Base-by-base conservation (phyloP, 2,113 vertebrate species). In the Oxygymnocypris stewartii region DNA sequence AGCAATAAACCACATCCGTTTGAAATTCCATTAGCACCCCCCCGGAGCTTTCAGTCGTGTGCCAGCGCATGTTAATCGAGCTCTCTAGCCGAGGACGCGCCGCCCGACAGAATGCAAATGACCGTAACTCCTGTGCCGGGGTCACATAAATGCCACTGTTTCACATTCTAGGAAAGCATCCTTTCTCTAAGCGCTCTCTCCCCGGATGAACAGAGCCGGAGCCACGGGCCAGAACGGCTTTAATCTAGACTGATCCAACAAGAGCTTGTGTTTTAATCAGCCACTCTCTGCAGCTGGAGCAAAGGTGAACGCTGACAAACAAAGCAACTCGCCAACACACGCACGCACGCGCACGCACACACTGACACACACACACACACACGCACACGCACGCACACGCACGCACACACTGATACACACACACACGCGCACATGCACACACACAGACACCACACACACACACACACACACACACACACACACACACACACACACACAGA, bases 1-100 rank as follows among this genome's bases (percentile, higher is more conserved):
- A 87, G 88, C 88, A 88, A 87, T 89, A 90, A 90, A 90, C 82
- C 90, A 88, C 89, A 86, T 88, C 90, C 82, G 74, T 75, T 90
- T 91, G 87, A 90, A 90, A 90, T 90, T 89, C 89, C 88, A 91
- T 91, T 90, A 91, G 87, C 85, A 73, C 54, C 73, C 73, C 37
- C 37, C 12, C 67, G 69, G 47, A 61, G 20, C 57, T n/a, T 10
- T 61, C 20, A 1, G 2, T 61, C 8, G 89, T 86, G 88, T 71
- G 87, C 65, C 85, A 44, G 76, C 83, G 89, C 88, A 90, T 89
- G 84, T 89, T 86, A 88, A 91, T 89, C 47, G 86, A 84, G 37
- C 85, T 88, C 44, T 69, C 73, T 61, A 44, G 78, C 85, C 71
- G 71, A 78, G 69, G 85, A 79, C 35, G 14, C 78, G 40, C 12